Conservation (phyloP, 2,888 invertebrate genomes). For the Pteria penguin region DNA sequence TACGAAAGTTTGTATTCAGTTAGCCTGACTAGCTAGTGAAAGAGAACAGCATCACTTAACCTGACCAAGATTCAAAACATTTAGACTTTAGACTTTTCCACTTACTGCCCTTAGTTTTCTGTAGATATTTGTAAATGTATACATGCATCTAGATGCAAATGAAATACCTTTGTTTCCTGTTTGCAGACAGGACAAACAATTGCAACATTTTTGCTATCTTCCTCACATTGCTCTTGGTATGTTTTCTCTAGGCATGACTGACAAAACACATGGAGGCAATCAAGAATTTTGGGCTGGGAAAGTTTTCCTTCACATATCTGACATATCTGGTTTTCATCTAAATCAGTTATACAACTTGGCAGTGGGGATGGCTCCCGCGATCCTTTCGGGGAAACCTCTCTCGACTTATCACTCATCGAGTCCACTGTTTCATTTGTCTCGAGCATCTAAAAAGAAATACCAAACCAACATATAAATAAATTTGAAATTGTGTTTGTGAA, state of each 20-base stretch:
- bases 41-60: no score
- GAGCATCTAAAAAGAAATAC: background rate
- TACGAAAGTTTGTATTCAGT: no score
- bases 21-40: no score
- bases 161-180: slow-evolving; percentile 50
- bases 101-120: no score
- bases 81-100: no score
- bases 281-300: slow-evolving; percentile 91
- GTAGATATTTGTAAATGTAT: no score
- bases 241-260: slow-evolving; percentile 93
- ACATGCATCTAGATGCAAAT: background rate
- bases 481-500: no score
- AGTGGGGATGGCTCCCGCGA: slow-evolving; percentile 15
- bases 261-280: slow-evolving; percentile 97
- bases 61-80: no score
- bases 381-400: background rate
- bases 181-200: slow-evolving; percentile 58
- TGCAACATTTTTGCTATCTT: slow-evolving; percentile 28
- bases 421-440: background rate
- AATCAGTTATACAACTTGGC: slow-evolving; percentile 1
- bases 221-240: slow-evolving; percentile 77
- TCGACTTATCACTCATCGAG: background rate
- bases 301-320: slow-evolving; percentile 82
- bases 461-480: no score
- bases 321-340: slow-evolving; percentile 66